Percentiles rank a stretch among this genome's conserved stretches.
Evolutionary conservation across 2,797 vertebrate genomes (phyloP).

Genomic region (Odontamblyopus lacepedii): DNA sequence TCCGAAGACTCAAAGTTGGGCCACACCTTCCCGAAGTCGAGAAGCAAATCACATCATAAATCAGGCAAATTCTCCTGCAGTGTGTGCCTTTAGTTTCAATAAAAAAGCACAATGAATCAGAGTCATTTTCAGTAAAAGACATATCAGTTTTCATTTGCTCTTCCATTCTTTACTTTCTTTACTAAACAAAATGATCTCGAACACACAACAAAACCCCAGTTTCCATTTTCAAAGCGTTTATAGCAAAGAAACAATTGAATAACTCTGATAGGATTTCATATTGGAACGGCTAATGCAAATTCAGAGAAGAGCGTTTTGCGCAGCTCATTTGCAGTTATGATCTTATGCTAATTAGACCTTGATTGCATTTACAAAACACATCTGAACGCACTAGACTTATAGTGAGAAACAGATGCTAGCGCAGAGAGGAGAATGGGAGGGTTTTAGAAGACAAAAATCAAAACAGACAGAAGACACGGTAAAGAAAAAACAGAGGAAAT

Average conservation of each 20-base stretch:
- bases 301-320: background rate
- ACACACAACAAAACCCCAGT: too few relatives aligned
- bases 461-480: background rate
- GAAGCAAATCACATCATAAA: too few relatives aligned
- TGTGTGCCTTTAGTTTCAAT: too few relatives aligned
- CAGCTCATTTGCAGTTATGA: conserved; percentile 6
- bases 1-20: too few relatives aligned
- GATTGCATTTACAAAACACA: background rate
- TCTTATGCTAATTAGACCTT: background rate
- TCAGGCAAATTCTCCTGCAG: too few relatives aligned
- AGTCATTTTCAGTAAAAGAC: too few relatives aligned
- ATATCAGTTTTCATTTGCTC: too few relatives aligned
- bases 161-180: too few relatives aligned
- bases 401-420: background rate
- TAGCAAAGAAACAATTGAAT: background rate
- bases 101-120: too few relatives aligned
- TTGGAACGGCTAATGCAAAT: background rate
- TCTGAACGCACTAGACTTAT: background rate
- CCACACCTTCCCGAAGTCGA: too few relatives aligned
- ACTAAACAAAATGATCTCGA: too few relatives aligned
- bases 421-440: background rate
- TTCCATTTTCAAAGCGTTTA: too few relatives aligned
- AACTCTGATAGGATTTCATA: background rate
- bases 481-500: background rate
- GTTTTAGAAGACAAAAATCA: background rate